Evolutionary conservation across 2,888 invertebrate genomes (phyloP).

Genomic region (Cheilosia grossa): DNA sequence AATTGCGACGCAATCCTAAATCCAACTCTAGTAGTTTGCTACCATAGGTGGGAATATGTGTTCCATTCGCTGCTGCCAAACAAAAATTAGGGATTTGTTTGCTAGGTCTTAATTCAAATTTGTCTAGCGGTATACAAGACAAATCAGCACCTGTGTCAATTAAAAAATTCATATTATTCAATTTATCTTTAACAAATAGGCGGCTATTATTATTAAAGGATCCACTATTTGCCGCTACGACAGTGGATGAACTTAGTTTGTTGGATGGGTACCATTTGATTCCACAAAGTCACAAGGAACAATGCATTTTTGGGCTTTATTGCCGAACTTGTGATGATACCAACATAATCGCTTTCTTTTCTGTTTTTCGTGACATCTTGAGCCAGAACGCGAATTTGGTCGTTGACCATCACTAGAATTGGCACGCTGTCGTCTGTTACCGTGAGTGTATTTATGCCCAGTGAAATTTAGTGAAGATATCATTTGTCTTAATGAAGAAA

Average conservation of each 20-base stretch:
- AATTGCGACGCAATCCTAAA: neutral
- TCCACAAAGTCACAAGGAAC: neutral
- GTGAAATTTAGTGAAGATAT: neutral
- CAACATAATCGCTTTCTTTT: too few species aligned
- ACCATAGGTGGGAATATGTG: neutral
- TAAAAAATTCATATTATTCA: neutral
- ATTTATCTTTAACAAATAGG: conserved; percentile 1
- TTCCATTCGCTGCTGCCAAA: too few species aligned
- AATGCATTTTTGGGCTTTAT: too few species aligned
- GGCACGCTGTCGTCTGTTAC: too few species aligned
- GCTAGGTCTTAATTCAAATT: too few species aligned
- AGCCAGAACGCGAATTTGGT: too few species aligned
- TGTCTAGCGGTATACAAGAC: too few species aligned
- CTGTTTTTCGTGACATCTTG: too few species aligned
- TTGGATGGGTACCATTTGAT: neutral
- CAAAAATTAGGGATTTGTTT: too few species aligned
- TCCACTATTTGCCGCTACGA: conserved; percentile 13
- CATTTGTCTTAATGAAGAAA: conserved; percentile 11
- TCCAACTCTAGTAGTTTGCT: neutral
- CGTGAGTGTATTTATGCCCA: neutral
- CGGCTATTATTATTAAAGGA: neutral
- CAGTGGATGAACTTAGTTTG: conserved; percentile 21
- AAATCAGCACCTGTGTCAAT: conserved; percentile 1
- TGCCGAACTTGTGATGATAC: too few species aligned
- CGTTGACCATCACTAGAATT: too few species aligned